A percentile compares a stretch with the other conserved stretches of the same genome.
These are phyloP conservation scores for Antidorcas marsupialis DNA, from an alignment of 2,113 vertebrate genomes.

Conservation along the genomic window DNA sequence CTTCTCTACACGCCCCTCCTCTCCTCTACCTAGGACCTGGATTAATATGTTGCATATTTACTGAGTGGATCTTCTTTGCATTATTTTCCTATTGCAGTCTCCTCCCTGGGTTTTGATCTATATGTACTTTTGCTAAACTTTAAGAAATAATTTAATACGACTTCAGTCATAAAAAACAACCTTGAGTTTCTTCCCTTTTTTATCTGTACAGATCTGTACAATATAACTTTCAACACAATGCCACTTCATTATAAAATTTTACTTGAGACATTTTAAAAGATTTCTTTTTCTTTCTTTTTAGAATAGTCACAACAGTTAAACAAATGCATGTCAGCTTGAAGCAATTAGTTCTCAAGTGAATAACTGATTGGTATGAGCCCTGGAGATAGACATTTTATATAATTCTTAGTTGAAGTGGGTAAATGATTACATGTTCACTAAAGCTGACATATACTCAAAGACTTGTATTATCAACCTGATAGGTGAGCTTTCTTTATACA, in stretches of 20 bases:
- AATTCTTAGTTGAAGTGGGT: slow-evolving; percentile 14
- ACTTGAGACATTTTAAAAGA: not conserved
- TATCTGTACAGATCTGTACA: not conserved
- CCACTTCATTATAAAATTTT: not conserved
- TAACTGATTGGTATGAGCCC: not conserved
- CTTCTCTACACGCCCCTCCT: not conserved
- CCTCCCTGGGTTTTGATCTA: not conserved
- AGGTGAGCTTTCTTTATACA: not conserved
- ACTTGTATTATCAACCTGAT: not conserved
- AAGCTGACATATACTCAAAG: not conserved
- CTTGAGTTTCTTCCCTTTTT: not conserved
- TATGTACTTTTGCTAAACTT: not conserved
- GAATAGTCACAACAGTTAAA: slow-evolving; percentile 1
- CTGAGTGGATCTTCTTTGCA: not conserved
- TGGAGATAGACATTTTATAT: slow-evolving; percentile 10
- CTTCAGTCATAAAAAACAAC: not conserved
- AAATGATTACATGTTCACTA: slow-evolving; percentile 1
- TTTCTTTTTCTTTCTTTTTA: not conserved
- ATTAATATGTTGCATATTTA: not conserved
- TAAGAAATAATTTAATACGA: not conserved
- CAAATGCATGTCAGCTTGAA: not conserved
- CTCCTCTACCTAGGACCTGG: not conserved
- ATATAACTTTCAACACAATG: not conserved
- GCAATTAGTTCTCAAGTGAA: slow-evolving; percentile 17
- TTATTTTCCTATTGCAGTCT: not conserved